These are phyloP conservation scores for Chaetodon trifascialis DNA, from an alignment of 2,113 vertebrate species.

Conservation along the genomic window DNA sequence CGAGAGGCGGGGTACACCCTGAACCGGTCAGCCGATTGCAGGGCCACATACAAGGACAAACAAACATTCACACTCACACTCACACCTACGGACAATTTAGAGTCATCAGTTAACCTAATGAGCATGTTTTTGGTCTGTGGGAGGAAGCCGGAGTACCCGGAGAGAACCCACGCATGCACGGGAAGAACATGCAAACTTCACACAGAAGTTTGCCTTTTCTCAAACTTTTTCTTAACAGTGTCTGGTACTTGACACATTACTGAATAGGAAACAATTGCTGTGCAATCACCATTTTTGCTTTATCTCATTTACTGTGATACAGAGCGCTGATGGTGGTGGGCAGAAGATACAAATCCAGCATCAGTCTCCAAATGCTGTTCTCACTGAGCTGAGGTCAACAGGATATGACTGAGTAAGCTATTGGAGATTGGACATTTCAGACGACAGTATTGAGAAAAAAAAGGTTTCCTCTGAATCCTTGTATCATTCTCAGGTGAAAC, in stretches of 20 bases:
- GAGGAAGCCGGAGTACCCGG: no score
- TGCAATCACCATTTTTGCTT: background rate
- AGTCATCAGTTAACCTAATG: no score
- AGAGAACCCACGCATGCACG: no score
- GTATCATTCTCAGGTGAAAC: slow-evolving; percentile 30
- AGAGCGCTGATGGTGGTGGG: background rate
- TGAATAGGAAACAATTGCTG: background rate
- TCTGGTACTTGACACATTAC: background rate
- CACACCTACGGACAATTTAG: no score
- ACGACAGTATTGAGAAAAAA: background rate
- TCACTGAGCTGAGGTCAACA: background rate
- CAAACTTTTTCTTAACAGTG: background rate
- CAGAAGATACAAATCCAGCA: background rate
- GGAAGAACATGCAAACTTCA: no score
- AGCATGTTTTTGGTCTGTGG: no score
- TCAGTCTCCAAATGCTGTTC: background rate
- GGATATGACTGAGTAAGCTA: background rate
- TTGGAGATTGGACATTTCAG: background rate
- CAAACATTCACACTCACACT: no score
- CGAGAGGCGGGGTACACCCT: no score
- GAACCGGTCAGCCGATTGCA: no score
- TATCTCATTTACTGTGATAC: background rate
- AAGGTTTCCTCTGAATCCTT: background rate
- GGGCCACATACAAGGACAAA: no score
- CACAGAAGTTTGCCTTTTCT: no score